These are phyloP conservation scores for Proctacanthus coquilletti DNA, from an alignment of 1,140 invertebrate species.

Conservation along the genomic window DNA sequence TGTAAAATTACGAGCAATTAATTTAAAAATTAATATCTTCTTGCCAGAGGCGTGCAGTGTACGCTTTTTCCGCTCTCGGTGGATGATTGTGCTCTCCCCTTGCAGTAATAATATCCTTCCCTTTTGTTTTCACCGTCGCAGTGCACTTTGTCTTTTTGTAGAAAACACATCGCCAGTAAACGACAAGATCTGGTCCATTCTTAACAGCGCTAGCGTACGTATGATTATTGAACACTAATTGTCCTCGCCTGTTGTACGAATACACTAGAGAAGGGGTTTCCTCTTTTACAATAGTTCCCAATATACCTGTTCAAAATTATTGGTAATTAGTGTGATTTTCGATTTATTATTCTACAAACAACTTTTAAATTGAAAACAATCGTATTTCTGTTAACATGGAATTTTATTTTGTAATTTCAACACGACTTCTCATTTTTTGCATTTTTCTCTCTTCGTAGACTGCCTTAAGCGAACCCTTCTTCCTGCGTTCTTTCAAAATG, in stretches of 20 bases:
- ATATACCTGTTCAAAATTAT: no score
- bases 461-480: slow-evolving; percentile 11
- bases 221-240: slow-evolving; percentile 14
- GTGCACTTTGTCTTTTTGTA: slow-evolving; percentile 16
- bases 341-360: no score
- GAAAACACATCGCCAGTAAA: slow-evolving; percentile 17
- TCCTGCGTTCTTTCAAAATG: slow-evolving; percentile 9
- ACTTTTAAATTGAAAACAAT: no score
- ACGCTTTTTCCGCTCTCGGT: slow-evolving; percentile 12
- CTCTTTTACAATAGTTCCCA: no score
- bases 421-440: no score
- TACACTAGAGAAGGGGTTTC: no score
- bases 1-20: no score
- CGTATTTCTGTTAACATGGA: no score
- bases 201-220: slow-evolving; percentile 13
- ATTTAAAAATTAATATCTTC: no score
- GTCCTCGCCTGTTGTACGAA: slow-evolving; percentile 19
- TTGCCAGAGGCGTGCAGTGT: neutral
- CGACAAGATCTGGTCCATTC: slow-evolving; percentile 10
- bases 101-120: slow-evolving; percentile 10
- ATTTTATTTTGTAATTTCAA: no score
- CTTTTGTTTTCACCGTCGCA: slow-evolving; percentile 12
- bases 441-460: slow-evolving; percentile 6
- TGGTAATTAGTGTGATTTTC: no score
- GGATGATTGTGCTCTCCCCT: slow-evolving; percentile 17